Conservation (phyloP, 2,888 invertebrate species). For the Drosophila melanosoma region DNA sequence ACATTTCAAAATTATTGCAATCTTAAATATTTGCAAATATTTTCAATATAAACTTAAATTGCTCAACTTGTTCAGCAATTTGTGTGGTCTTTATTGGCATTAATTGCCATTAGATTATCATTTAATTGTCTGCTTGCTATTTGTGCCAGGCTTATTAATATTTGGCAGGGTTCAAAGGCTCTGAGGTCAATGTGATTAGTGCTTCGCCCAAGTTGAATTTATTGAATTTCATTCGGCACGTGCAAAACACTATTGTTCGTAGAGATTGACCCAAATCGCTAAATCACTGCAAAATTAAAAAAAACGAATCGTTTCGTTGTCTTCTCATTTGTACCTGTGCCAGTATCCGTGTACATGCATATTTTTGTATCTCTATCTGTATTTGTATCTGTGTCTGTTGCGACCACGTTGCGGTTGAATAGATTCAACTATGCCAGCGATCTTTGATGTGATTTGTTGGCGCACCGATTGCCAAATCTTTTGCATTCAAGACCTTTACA, state of each 20-base stretch:
- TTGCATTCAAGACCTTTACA: slow-evolving; percentile 73
- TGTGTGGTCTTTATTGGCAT: slow-evolving; percentile 24
- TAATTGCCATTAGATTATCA: slow-evolving; percentile 46
- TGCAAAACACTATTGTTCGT: slow-evolving; percentile 63
- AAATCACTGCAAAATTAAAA: slow-evolving; percentile 47
- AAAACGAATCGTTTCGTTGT: slow-evolving; percentile 43
- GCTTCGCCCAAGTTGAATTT: slow-evolving; percentile 48
- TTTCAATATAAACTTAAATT: slow-evolving; percentile 3
- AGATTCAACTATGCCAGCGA: slow-evolving; percentile 67
- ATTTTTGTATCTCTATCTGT: slow-evolving; percentile 26
- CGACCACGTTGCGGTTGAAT: slow-evolving; percentile 79
- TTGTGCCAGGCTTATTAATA: slow-evolving; percentile 29
- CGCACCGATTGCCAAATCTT: slow-evolving; percentile 73
- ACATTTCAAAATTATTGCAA: neutral
- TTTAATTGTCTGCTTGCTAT: slow-evolving; percentile 20
- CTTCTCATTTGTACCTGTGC: slow-evolving; percentile 22
- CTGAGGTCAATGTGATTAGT: slow-evolving; percentile 60
- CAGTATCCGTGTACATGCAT: slow-evolving; percentile 11
- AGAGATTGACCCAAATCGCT: slow-evolving; percentile 70
- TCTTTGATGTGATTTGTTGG: slow-evolving; percentile 67
- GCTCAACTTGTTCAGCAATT: slow-evolving; percentile 19
- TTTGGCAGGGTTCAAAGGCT: slow-evolving; percentile 38
- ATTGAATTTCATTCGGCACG: slow-evolving; percentile 56
- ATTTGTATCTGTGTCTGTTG: slow-evolving; percentile 49
- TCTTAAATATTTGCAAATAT: neutral